Evolutionary conservation across 2,888 invertebrate genomes (phyloP).

Genomic region (Andricus quercusramuli): DNA sequence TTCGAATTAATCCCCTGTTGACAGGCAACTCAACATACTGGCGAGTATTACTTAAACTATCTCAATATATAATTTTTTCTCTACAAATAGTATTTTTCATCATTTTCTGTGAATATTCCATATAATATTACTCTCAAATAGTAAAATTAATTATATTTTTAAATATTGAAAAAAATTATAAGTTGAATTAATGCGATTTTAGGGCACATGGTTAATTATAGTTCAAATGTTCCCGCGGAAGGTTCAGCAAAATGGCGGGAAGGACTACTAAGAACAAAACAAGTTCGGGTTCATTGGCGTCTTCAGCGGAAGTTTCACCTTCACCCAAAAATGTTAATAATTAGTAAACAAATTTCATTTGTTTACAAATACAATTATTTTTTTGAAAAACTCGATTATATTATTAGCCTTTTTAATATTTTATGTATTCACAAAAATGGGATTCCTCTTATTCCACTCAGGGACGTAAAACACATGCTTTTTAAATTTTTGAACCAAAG

Average conservation of each 20-base stretch:
- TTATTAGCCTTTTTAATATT: neutral
- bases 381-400: neutral
- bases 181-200: neutral
- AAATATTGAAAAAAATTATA: neutral
- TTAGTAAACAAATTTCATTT: neutral
- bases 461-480: neutral
- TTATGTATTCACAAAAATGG: neutral
- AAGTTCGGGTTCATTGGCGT: neutral
- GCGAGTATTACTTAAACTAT: neutral
- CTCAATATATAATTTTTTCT: neutral
- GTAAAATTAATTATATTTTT: no score
- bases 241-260: neutral
- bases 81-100: neutral
- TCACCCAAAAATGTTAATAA: slow-evolving; percentile 8
- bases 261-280: neutral
- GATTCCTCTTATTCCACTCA: neutral
- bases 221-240: neutral
- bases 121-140: neutral
- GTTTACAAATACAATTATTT: neutral
- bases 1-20: neutral
- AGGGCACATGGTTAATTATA: neutral
- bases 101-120: neutral
- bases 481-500: neutral
- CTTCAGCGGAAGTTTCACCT: slow-evolving; percentile 8
- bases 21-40: neutral